Percentiles rank a stretch among this genome's conserved stretches.
Conservation (phyloP, 2,113 vertebrate genomes). For the Ameiurus melas region DNA sequence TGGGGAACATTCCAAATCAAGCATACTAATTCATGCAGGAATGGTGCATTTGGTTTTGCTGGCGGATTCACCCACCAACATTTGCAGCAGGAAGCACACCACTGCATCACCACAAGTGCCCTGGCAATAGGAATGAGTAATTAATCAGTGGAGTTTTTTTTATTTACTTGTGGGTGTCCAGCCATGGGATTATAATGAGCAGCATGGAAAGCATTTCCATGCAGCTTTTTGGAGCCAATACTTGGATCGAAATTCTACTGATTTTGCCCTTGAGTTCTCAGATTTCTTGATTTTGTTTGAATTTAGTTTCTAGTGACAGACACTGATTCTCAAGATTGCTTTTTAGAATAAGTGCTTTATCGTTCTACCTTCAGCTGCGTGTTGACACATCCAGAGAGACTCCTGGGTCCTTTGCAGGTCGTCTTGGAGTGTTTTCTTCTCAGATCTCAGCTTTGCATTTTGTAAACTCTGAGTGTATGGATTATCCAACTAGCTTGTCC, state of each 20-base stretch:
- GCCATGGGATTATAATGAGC: background rate
- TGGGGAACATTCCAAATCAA: background rate
- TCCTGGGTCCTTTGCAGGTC: slow-evolving; percentile 81
- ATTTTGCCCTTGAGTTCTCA: slow-evolving; percentile 81
- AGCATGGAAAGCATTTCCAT: background rate
- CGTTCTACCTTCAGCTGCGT: slow-evolving; percentile 77
- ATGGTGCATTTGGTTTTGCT: background rate
- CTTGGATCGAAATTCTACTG: slow-evolving; percentile 45
- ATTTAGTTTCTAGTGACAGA: slow-evolving; percentile 79
- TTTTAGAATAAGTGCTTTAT: slow-evolving; percentile 74
- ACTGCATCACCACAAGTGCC: no score
- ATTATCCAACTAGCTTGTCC: background rate
- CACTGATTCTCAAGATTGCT: slow-evolving; percentile 84
- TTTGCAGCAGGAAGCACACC: background rate
- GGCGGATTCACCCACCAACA: background rate
- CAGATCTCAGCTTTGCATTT: slow-evolving; percentile 78
- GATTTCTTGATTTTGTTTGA: slow-evolving; percentile 78
- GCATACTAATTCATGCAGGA: background rate
- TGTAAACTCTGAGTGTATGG: slow-evolving; percentile 71
- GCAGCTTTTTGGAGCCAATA: background rate
- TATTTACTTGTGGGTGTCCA: background rate
- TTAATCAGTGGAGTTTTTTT: background rate
- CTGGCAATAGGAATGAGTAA: background rate
- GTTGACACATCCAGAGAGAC: slow-evolving; percentile 79
- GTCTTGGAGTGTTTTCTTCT: slow-evolving; percentile 82